Conservation (phyloP, 2,113 vertebrate species). For the Pantherophis guttatus region DNA sequence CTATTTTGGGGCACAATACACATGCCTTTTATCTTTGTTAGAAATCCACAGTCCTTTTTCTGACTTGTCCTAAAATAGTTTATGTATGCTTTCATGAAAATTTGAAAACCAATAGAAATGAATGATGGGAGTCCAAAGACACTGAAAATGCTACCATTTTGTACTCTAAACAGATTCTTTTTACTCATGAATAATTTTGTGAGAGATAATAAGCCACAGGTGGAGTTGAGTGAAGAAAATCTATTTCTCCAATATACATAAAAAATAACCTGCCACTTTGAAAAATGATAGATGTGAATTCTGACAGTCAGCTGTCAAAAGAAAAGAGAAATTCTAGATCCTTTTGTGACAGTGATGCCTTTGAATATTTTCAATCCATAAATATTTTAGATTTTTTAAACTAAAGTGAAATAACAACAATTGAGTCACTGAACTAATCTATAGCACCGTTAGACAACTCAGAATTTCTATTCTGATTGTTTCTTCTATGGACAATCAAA, state of each 20-base stretch:
- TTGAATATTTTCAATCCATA: constrained; percentile 1
- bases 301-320: constrained; percentile 20
- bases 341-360: not conserved
- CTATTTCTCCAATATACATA: constrained; percentile 29
- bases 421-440: not conserved
- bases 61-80: not conserved
- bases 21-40: not conserved
- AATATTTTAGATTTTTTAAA: constrained; percentile 20
- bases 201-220: constrained; percentile 28
- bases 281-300: constrained; percentile 20
- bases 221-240: constrained; percentile 25
- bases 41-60: not conserved
- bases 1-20: not conserved
- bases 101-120: not conserved
- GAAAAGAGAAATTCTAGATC: constrained; percentile 1
- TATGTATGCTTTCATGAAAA: not conserved
- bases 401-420: not conserved
- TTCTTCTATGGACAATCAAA: not conserved
- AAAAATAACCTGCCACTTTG: constrained; percentile 30
- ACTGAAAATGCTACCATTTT: not conserved
- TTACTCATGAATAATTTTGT: constrained; percentile 19
- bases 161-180: constrained; percentile 7
- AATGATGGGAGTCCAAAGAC: not conserved
- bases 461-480: not conserved
- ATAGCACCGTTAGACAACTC: not conserved